Evolutionary conservation across 2,888 invertebrate genomes (phyloP), one percentile per base, ranked within the genome.

Genomic region (Callyntrura sp.): DNA sequence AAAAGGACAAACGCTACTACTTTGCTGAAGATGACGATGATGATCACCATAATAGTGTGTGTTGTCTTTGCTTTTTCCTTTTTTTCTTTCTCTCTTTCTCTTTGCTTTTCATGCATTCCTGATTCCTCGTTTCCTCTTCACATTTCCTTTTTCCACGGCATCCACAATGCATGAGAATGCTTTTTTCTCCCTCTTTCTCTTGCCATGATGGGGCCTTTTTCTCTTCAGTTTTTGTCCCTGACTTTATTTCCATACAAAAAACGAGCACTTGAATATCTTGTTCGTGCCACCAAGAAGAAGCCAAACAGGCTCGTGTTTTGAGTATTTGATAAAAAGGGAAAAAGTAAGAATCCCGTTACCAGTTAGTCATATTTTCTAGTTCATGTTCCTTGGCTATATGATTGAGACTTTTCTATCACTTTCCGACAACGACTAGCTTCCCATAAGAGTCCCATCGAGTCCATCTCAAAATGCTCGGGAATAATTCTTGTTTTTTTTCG

Each of bases 401-500:
- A 76, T 51, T 76, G 76, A 76, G 55, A 76, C 76, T 55, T 28
- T 25, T n/a, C 25, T 28, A 51, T 76, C 55, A 51, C 28, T 55
- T 51, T n/a, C 25, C 51, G 23, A 76, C 51, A 17, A 35, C 35
- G 35, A 48, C n/a, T 17, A 23, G 12, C 48, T 76, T n/a, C 48
- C 51, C 51, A 76, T 14, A 76, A 76, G 55, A 57, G 79, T 79
- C 79, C 79, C 79, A 79, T 43, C 57, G 79, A 79, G 79, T 79
- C 79, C 79, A 79, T 79, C 79, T 60, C 35, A 79, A 78, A 76
- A 25, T n/a, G 20, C 76, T 76, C 8, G 25, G n/a, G 51, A 48
- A 51, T 48, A 76, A 51, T 76, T 76, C 76, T 51, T 12, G 5
- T 48, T 45, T 43, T 51, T 12, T 0, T 48, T 45, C 17, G 20